Base-by-base conservation (phyloP, 92 coral and sea anemone species). In the Umimayanthus kanabou region DNA sequence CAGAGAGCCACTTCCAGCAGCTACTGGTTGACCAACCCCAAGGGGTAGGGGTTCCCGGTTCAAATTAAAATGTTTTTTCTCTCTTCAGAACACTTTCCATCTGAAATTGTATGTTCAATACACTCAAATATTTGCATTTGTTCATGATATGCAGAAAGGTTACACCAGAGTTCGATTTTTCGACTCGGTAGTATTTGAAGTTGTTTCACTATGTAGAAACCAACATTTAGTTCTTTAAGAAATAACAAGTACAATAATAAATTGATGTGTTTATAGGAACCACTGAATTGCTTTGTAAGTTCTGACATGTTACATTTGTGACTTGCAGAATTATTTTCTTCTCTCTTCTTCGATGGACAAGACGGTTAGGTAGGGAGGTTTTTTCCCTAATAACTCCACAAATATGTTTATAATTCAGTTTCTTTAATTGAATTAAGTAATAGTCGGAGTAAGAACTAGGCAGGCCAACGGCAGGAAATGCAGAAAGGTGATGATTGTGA, bases 331-430 rank as follows among this genome's bases (percentile, higher is more conserved):
- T 92, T 97, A 97, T 77, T 97, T 97, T 80, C 95, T 97, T 39
- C 89, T 97, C 57, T 97, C 99, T 49, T 97, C 99, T 18, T 97
- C 99, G 57, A 97, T 97, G 99, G 99, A 97, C 90, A 97, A 97
- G 91, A 97, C 99, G 10, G 99, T 97, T 30, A 93, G 99, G 99
- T 96, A 85, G 25, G 89, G 65, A 77, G 29, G 14, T 33, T 1
- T 20, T 45, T 10, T 1, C 13, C 15, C 37, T 33, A 2, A 50
- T 42, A 26, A 2, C 39, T 43, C 29, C 39, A 13, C 45, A 2
- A 72, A 28, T 26, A 39, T 71, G 76, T 71, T n/a, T 4, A 1
- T 26, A 47, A 47, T 47, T 47, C 50, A 47, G 11, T 7, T 73
- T 73, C n/a, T 30, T 29, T 25, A 73, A 37, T 73, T 33, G 42